These are phyloP conservation scores for Caenorhabditis angaria DNA, from an alignment of 2,888 invertebrate genomes.

Conservation along the genomic window DNA sequence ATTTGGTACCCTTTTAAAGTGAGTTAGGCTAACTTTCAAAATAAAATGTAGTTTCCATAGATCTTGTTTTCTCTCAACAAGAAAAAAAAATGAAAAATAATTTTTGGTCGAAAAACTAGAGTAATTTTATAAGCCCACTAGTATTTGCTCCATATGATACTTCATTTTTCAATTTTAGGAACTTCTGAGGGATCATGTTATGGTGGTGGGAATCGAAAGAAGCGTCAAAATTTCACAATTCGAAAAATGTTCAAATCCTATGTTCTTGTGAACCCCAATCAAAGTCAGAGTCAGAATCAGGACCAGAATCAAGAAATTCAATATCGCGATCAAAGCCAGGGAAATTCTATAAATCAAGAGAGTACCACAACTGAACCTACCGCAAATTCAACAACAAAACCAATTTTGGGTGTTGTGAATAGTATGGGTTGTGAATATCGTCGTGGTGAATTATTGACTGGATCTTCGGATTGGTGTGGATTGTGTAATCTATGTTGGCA, in stretches of 20 bases:
- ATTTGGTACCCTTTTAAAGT: no score
- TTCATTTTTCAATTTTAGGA: conserved; percentile 13
- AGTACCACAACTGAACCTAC: conserved; percentile 21
- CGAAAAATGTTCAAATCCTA: not conserved
- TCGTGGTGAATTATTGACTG: conserved; percentile 44
- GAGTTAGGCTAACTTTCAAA: no score
- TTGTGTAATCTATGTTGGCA: conserved; percentile 57
- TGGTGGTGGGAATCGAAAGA: conserved; percentile 10
- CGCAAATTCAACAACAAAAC: not conserved
- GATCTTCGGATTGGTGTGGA: conserved; percentile 39
- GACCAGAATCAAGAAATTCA: conserved; percentile 1
- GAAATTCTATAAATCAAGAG: no score
- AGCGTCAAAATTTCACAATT: conserved; percentile 6
- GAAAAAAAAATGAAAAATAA: no score
- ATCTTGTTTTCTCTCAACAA: no score
- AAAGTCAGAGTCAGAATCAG: conserved; percentile 10
- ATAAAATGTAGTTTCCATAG: no score
- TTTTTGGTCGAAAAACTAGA: no score
- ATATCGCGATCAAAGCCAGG: conserved; percentile 21
- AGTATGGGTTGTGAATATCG: conserved; percentile 51
- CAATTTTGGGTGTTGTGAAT: conserved; percentile 43
- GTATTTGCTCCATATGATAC: no score
- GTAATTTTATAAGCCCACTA: no score
- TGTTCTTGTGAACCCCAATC: not conserved
- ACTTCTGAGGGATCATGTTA: conserved; percentile 27